Evolutionary conservation across 2,113 vertebrate species (phyloP).

Genomic region (Choloepus hoffmanni): DNA sequence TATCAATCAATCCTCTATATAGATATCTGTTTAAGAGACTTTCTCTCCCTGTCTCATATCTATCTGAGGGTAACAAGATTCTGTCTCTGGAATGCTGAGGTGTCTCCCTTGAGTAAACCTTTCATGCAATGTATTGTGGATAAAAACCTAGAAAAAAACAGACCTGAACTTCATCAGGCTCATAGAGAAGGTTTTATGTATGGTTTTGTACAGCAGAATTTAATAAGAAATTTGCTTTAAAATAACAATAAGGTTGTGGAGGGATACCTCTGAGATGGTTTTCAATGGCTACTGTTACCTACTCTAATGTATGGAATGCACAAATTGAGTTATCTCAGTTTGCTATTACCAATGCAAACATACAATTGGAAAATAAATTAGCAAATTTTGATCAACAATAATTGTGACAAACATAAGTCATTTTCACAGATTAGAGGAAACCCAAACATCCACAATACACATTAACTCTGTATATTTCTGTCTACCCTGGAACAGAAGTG

Average conservation of each 20-base stretch:
- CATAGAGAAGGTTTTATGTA: background rate
- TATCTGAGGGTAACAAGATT: constrained; percentile 15
- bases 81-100: background rate
- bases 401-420: background rate
- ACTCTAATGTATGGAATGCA: background rate
- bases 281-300: background rate
- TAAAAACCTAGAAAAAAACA: background rate
- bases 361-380: background rate
- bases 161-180: background rate
- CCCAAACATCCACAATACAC: background rate
- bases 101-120: background rate
- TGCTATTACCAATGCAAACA: constrained; percentile 5
- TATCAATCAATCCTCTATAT: background rate
- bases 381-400: background rate
- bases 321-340: background rate
- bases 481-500: background rate
- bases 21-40: background rate
- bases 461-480: background rate
- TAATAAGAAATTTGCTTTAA: constrained; percentile 32
- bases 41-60: background rate
- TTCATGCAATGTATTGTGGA: background rate
- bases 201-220: background rate
- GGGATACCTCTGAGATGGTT: background rate
- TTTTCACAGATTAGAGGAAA: background rate
- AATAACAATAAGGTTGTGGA: background rate